phyloP scores from a whole-genome alignment of 2,113 vertebrate genomes.

The Protobothrops flavoviridis region DNA sequence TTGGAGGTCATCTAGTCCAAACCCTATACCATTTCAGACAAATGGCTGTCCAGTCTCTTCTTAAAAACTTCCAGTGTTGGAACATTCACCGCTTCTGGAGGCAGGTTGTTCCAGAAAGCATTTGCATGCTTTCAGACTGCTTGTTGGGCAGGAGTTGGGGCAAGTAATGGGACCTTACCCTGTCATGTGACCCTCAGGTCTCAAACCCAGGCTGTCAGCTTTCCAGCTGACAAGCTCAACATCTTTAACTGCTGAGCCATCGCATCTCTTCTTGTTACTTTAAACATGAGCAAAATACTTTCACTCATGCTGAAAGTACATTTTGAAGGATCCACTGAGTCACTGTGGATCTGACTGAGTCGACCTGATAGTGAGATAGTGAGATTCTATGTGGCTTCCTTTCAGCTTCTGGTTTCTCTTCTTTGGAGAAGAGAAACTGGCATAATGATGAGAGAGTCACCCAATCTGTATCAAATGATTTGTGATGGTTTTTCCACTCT shows the following conservation, averaged over 20 bases:
- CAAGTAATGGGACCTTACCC: too few species aligned
- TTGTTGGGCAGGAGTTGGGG: too few species aligned
- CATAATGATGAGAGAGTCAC: not conserved
- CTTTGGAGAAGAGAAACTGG: not conserved
- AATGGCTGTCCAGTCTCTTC: too few species aligned
- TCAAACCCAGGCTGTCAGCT: not conserved
- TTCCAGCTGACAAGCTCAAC: not conserved
- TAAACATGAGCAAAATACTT: not conserved
- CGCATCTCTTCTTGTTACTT: not conserved
- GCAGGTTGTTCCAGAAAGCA: too few species aligned
- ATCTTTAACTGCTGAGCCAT: not conserved
- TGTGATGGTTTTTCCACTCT: not conserved
- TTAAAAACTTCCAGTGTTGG: too few species aligned
- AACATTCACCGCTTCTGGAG: too few species aligned
- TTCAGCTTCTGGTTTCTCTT: not conserved
- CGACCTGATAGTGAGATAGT: not conserved
- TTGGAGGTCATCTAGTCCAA: too few species aligned
- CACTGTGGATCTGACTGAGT: not conserved
- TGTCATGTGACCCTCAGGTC: too few species aligned
- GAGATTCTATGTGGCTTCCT: not conserved
- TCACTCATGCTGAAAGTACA: not conserved
- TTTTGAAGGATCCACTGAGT: not conserved
- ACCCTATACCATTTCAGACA: too few species aligned
- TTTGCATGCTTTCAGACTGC: too few species aligned
- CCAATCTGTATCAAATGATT: not conserved